phyloP scores from a whole-genome alignment of 2,888 invertebrate species.

The Polietes domitor region DNA sequence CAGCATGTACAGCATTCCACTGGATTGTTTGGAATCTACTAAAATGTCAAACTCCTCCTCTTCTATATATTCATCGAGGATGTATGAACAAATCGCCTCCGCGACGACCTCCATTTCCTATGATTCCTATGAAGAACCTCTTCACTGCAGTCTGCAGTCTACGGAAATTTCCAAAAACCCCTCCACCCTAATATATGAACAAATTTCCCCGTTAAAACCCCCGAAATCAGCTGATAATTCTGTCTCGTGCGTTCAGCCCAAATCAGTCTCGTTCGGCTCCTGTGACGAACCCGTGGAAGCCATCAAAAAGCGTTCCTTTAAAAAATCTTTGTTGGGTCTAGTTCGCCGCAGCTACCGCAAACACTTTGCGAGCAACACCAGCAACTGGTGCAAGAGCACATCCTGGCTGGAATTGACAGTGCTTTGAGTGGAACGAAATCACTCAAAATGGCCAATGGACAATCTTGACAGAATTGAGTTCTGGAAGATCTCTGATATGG shows the following conservation, averaged over 20 bases:
- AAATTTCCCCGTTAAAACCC: background rate
- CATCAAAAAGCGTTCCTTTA: background rate
- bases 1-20: background rate
- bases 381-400: slow-evolving; percentile 6
- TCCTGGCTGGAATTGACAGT: slow-evolving; percentile 13
- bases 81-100: too few species aligned
- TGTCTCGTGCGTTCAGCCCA: too few species aligned
- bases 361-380: slow-evolving; percentile 15
- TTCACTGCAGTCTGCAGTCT: too few species aligned
- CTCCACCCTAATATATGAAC: background rate
- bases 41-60: background rate
- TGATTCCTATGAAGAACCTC: too few species aligned
- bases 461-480: background rate
- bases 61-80: background rate
- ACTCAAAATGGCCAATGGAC: background rate
- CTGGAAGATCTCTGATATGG: background rate
- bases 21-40: background rate
- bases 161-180: too few species aligned
- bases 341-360: slow-evolving; percentile 42
- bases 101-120: too few species aligned
- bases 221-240: background rate
- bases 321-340: slow-evolving; percentile 26
- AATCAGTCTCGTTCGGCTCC: background rate
- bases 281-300: background rate
- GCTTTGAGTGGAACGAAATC: background rate